A percentile compares a stretch with the other conserved stretches of the same genome.
These are phyloP conservation scores for Pecten maximus DNA, from an alignment of 2,888 invertebrate species.

Conservation along the genomic window DNA sequence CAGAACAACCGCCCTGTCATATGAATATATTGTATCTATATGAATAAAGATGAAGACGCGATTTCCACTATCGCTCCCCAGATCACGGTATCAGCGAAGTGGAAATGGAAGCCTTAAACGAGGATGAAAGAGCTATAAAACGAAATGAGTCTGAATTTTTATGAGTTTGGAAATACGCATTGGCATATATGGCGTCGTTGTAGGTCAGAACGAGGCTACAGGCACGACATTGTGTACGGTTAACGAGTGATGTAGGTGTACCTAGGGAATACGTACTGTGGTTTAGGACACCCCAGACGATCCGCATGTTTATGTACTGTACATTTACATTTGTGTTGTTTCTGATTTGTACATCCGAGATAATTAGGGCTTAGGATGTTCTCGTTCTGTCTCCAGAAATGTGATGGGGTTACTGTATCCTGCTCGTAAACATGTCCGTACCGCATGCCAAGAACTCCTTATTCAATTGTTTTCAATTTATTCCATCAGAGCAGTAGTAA, in stretches of 20 bases:
- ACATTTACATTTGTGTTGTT: not conserved
- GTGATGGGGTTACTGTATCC: not conserved
- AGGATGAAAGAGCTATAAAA: slow-evolving; percentile 33
- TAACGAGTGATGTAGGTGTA: not conserved
- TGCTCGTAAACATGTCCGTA: not conserved
- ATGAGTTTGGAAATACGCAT: slow-evolving; percentile 20
- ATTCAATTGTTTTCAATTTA: slow-evolving; percentile 11
- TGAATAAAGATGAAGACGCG: slow-evolving; percentile 15
- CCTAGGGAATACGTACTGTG: not conserved
- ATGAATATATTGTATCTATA: slow-evolving; percentile 30
- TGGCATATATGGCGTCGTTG: slow-evolving; percentile 26
- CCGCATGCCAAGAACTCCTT: not conserved
- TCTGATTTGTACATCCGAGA: not conserved
- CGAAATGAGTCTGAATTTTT: slow-evolving; percentile 35
- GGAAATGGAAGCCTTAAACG: slow-evolving; percentile 23
- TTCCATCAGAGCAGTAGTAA: not conserved
- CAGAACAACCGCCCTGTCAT: not conserved
- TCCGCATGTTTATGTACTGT: not conserved
- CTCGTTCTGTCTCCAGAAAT: not conserved
- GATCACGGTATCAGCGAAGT: not conserved
- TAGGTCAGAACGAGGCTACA: slow-evolving; percentile 33
- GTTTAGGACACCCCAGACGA: not conserved
- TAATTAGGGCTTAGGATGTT: not conserved
- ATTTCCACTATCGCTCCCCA: not conserved
- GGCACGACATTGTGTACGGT: not conserved